Percentiles rank a stretch among this genome's conserved stretches.
These are phyloP conservation scores for Spisula solida DNA, from an alignment of 2,888 invertebrate species.

Conservation along the genomic window DNA sequence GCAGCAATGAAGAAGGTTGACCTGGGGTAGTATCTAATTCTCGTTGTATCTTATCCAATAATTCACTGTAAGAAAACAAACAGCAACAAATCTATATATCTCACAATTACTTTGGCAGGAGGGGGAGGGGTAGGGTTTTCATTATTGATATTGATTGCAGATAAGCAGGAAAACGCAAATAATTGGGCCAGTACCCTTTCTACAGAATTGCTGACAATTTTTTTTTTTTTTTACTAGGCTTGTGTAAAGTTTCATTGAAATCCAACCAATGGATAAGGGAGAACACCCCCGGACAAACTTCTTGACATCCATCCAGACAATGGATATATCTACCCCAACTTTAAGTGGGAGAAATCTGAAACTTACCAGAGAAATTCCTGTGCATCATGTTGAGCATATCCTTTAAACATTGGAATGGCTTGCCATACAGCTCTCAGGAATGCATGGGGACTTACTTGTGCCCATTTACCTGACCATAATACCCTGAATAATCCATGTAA, in stretches of 20 bases:
- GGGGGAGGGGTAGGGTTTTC: too few relatives aligned
- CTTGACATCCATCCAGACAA: too few relatives aligned
- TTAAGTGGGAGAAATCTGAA: not conserved
- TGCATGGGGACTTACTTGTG: slow-evolving; percentile 87
- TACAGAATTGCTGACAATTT: too few relatives aligned
- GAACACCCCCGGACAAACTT: too few relatives aligned
- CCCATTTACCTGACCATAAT: slow-evolving; percentile 87
- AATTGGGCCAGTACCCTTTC: too few relatives aligned
- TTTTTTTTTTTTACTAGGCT: too few relatives aligned
- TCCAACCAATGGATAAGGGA: not conserved
- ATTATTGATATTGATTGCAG: too few relatives aligned
- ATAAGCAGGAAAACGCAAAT: too few relatives aligned
- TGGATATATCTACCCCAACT: too few relatives aligned
- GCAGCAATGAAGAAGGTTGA: slow-evolving; percentile 57
- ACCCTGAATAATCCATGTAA: slow-evolving; percentile 85
- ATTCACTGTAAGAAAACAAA: slow-evolving; percentile 81
- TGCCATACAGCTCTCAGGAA: slow-evolving; percentile 86
- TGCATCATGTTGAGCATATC: slow-evolving; percentile 87
- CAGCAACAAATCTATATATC: not conserved
- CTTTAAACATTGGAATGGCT: slow-evolving; percentile 86
- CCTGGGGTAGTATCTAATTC: slow-evolving; percentile 78
- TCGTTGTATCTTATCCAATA: slow-evolving; percentile 85
- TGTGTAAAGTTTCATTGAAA: not conserved
- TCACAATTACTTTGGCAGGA: too few relatives aligned
- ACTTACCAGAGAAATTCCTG: slow-evolving; percentile 87